Base-by-base conservation (phyloP, 2,113 vertebrate genomes). In the Polypterus senegalus region DNA sequence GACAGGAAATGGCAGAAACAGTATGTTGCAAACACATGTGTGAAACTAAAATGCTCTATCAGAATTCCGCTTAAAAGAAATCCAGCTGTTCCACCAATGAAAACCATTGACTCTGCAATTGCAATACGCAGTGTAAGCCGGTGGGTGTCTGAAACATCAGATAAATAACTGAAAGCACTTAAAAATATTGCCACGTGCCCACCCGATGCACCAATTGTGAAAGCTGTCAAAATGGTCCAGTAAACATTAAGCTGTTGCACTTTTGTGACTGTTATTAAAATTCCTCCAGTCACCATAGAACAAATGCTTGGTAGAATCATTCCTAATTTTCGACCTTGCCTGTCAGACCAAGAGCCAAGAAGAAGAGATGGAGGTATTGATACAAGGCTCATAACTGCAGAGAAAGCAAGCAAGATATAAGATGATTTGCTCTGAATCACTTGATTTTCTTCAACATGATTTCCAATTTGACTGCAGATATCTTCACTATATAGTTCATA, bases 261-360 rank as follows among this genome's bases (percentile, higher is more conserved):
- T 53, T 66, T 45, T 8, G 63, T 52, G 60, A 79, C 61, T 48
- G 67, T 67, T 54, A 81, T 57, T 1, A 77, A 51, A 47, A 77
- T 45, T 27, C 61, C 72, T 5, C 75, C 72, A 11, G 67, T 65
- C 49, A 67, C 47, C 59, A 72, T 51, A 6, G 76, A 72, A 43
- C 76, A 58, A 9, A 73, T 2, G 52, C 66, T 70, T 2, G 78
- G 79, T 3, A 81, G 57, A 3, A 73, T 48, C 71, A 81, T 75
- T n/a, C 77, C 76, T 8, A 60, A 58, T 6, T 71, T 69, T 45
- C 76, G 79, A 6, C 76, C 73, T 3, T 58, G 66, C 7, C 49
- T 54, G 68, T 81, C 79, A 1, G 79, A 81, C 78, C 79, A 79
- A 46, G 78, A 73, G 46, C 79, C 78, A 64, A 81, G 70, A 6